Evolutionary conservation across 2,888 invertebrate species (phyloP), one percentile per base, ranked within the genome.

Genomic region (Bedellia somnulentella): DNA sequence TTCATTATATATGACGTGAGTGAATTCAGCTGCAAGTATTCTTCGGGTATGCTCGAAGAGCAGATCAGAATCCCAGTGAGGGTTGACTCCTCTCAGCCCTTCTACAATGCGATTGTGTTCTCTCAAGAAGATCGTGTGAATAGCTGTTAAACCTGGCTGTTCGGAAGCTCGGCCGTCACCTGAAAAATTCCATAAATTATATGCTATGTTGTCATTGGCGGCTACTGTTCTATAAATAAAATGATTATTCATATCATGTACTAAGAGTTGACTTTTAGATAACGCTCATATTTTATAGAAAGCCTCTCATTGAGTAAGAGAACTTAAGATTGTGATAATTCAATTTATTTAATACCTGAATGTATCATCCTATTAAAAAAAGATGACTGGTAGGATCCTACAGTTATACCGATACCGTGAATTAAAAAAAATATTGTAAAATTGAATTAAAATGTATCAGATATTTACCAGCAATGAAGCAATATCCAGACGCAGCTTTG

Each of bases 101-200:
- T 88, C 88, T 13, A 89, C 88, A 12, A 94, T 61, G 5, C 91
- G 80, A 61, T 96, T 96, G 68, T 96, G 95, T 45, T 94, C 93
- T 8, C 95, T 80, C 44, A 95, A 64, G 77, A 89, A 93, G 28
- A 90, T 76, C 0, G 93, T 94, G 56, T 96, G 95, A 40, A 95
- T 84, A 2, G 88, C 85, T 0, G 94, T 89, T 1, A 96, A 64
- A 3, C 85, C 93, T 0, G 94, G 93, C 54, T 96, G 94, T 55
- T 96, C 95, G 1, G 93, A 93, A 0, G 93, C 93, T 38, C 96
- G 80, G 0, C 90, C 89, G 55, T 96, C 96, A 29, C 89, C 84
- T 81, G 44, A 0, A 11, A 23, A 33, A 29, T 13, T 18, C n/a
- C n/a, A n/a, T n/a, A n/a, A n/a, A n/a, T n/a, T n/a, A n/a, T n/a